Percentiles rank a stretch among this genome's conserved stretches.
These are phyloP conservation scores for Lepidurus apus DNA, from an alignment of 1,140 invertebrate species.

Conservation along the genomic window DNA sequence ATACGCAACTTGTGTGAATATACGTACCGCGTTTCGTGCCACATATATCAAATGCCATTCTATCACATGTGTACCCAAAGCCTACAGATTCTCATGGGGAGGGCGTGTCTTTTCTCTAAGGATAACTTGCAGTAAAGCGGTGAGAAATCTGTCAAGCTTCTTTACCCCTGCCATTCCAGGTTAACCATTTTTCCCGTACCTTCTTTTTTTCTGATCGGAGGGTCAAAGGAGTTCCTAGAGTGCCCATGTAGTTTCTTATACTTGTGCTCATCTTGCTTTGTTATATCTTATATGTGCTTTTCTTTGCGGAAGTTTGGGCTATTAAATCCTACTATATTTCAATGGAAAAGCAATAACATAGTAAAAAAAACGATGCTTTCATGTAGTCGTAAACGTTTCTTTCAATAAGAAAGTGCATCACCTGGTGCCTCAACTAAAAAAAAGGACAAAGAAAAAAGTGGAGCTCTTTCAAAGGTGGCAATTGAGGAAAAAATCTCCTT, in stretches of 20 bases:
- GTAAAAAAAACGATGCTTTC: no score
- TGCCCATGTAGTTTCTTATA: no score
- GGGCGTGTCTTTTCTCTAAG: neutral
- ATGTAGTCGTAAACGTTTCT: neutral
- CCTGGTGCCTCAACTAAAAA: neutral
- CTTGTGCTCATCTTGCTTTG: no score
- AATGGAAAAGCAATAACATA: no score
- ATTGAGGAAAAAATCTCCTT: neutral
- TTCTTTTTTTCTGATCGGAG: neutral
- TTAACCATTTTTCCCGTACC: neutral
- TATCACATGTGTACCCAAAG: neutral
- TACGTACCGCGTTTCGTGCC: neutral
- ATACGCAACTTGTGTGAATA: neutral
- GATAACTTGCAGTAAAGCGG: constrained; percentile 15
- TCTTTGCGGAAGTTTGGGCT: no score
- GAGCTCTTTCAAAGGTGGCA: neutral
- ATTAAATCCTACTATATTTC: no score
- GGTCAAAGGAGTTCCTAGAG: no score
- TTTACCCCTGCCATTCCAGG: neutral
- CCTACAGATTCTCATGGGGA: neutral
- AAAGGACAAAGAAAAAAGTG: neutral
- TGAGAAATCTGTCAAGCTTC: constrained; percentile 3
- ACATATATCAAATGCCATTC: neutral
- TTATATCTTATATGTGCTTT: no score
- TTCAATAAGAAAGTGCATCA: neutral